A percentile compares a stretch with the other conserved stretches of the same genome.
phyloP scores from a whole-genome alignment of 2,888 invertebrate genomes.

The Nemurella pictetii region DNA sequence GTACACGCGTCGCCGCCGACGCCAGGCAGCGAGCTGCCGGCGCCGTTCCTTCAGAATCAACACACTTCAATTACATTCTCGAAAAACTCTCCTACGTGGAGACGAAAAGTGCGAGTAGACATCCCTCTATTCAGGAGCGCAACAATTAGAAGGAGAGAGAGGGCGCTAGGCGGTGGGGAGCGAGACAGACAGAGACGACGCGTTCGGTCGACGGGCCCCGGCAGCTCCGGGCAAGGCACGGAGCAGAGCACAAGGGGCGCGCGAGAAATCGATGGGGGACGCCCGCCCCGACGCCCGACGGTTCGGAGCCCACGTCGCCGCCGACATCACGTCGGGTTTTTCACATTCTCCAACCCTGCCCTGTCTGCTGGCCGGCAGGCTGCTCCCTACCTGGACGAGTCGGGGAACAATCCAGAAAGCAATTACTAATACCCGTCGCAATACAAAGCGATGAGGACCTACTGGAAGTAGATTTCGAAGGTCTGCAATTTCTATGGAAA shows the following conservation, averaged over 20 bases:
- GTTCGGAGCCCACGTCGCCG: not conserved
- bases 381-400: not conserved
- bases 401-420: not conserved
- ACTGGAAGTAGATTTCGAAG: not conserved
- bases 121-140: not conserved
- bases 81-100: not conserved
- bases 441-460: not conserved
- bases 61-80: not conserved
- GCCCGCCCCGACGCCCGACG: not conserved
- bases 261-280: not conserved
- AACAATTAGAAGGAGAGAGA: not conserved
- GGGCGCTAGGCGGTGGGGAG: not conserved
- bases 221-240: too few relatives aligned
- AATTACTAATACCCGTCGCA: not conserved
- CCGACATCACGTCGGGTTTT: not conserved
- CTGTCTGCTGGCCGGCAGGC: not conserved
- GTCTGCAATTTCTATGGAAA: not conserved
- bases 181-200: not conserved
- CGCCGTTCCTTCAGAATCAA: not conserved
- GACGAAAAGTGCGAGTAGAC: not conserved
- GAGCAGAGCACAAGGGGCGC: not conserved
- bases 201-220: too few relatives aligned
- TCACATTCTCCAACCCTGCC: too few relatives aligned
- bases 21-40: not conserved
- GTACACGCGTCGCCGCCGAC: not conserved